These are phyloP conservation scores for Xenotilapia leptura DNA, from an alignment of 2,113 vertebrate genomes.

Conservation along the genomic window DNA sequence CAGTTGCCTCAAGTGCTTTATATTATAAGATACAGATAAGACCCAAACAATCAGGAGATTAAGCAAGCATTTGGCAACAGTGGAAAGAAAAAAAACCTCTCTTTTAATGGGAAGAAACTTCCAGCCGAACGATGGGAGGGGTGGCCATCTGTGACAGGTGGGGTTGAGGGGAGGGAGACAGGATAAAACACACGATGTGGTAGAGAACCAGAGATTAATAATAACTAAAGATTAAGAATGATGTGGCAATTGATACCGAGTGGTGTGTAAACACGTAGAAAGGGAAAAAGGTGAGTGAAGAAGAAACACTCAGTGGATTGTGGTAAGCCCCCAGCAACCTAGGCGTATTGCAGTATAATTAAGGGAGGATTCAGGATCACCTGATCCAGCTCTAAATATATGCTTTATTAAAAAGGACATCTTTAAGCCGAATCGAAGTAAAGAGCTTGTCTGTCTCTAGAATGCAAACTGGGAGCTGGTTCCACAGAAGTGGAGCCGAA, in stretches of 20 bases:
- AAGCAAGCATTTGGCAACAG: neutral
- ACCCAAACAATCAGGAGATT: neutral
- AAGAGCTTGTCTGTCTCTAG: neutral
- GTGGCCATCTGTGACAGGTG: neutral
- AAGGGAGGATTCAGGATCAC: neutral
- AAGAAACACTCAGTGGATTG: neutral
- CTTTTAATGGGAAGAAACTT: neutral
- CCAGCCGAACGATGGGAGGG: neutral
- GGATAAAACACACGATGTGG: neutral
- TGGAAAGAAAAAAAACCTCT: neutral
- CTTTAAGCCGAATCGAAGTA: neutral
- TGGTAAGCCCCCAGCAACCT: neutral
- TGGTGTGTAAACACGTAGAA: neutral
- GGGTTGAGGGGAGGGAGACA: neutral
- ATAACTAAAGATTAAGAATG: neutral
- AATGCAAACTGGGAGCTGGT: neutral
- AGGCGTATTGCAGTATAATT: neutral
- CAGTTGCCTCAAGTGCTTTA: neutral
- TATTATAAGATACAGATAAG: neutral
- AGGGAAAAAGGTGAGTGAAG: neutral
- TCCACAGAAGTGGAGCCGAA: neutral
- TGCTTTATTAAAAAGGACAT: neutral
- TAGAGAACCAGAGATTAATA: neutral
- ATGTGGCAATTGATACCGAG: accelerated
- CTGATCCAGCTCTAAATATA: neutral